phyloP scores from a whole-genome alignment of 2,113 vertebrate genomes.

The Leuciscus idus region DNA sequence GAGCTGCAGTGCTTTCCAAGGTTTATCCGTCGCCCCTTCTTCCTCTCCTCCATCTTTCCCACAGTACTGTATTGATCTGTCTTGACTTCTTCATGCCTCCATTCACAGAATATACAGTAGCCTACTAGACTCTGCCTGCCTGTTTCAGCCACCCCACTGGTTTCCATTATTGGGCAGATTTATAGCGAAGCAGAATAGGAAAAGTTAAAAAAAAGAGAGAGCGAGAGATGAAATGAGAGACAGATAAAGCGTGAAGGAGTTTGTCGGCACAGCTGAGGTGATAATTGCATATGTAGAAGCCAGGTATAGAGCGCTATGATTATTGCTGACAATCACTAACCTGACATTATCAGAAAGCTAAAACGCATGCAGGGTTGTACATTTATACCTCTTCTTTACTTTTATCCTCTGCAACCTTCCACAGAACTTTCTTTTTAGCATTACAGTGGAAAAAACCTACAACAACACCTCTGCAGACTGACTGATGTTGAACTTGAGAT shows the following conservation, averaged over 20 bases:
- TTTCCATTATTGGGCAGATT: constrained; percentile 39
- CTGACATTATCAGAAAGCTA: constrained; percentile 27
- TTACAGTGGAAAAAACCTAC: constrained; percentile 1
- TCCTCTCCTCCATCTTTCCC: constrained; percentile 62
- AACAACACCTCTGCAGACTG: constrained; percentile 20
- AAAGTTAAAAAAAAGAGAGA: background rate
- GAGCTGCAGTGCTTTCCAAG: background rate
- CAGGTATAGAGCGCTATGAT: constrained; percentile 13
- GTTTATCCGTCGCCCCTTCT: constrained; percentile 40
- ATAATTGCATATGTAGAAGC: constrained; percentile 27
- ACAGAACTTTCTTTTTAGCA: background rate
- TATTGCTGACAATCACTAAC: constrained; percentile 25
- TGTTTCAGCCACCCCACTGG: constrained; percentile 25
- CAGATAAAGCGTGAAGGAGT: constrained; percentile 5
- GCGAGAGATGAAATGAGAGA: background rate
- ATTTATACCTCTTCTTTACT: background rate
- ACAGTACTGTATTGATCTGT: constrained; percentile 64
- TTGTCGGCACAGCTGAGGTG: constrained; percentile 22
- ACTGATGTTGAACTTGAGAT: constrained; percentile 31
- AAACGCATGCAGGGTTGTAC: background rate
- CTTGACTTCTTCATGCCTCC: constrained; percentile 57
- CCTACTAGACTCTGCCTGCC: constrained; percentile 11
- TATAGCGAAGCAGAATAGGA: background rate
- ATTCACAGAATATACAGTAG: constrained; percentile 49
- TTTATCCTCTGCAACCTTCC: background rate